Evolutionary conservation across 2,113 vertebrate genomes (phyloP).

Genomic region (Picathartes gymnocephalus): DNA sequence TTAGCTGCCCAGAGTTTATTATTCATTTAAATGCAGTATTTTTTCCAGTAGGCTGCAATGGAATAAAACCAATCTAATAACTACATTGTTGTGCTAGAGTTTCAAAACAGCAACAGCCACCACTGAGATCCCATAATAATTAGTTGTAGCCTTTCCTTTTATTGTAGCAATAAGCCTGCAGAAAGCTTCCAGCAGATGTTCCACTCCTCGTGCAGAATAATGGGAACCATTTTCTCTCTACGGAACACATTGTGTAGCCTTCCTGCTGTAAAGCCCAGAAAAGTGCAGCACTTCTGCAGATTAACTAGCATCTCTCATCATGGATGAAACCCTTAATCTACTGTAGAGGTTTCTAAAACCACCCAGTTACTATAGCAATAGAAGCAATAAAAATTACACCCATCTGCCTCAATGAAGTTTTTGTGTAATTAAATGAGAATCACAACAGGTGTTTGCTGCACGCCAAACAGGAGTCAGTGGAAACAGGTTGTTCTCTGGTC

Average conservation of each 20-base stretch:
- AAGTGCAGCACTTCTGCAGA: background rate
- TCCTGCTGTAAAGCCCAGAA: background rate
- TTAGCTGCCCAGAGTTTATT: background rate
- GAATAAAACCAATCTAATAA: background rate
- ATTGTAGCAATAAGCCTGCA: background rate
- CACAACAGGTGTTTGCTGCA: background rate
- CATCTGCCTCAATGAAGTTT: conserved; percentile 12
- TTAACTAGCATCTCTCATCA: background rate
- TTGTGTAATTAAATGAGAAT: conserved; percentile 5
- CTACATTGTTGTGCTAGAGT: background rate
- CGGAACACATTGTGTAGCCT: background rate
- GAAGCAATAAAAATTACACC: conserved; percentile 2
- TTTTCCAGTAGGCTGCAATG: background rate
- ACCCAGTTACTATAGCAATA: background rate
- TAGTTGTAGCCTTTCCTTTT: background rate
- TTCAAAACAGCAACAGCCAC: conserved; percentile 7
- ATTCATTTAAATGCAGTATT: background rate
- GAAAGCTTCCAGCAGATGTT: conserved; percentile 12
- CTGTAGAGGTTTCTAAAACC: background rate
- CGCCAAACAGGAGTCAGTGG: background rate
- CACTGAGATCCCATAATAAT: background rate
- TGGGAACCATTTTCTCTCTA: background rate
- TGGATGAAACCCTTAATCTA: background rate
- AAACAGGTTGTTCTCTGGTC: background rate
- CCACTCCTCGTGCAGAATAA: background rate